Conservation (phyloP, 2,888 invertebrate species). For the Muscina levida region DNA sequence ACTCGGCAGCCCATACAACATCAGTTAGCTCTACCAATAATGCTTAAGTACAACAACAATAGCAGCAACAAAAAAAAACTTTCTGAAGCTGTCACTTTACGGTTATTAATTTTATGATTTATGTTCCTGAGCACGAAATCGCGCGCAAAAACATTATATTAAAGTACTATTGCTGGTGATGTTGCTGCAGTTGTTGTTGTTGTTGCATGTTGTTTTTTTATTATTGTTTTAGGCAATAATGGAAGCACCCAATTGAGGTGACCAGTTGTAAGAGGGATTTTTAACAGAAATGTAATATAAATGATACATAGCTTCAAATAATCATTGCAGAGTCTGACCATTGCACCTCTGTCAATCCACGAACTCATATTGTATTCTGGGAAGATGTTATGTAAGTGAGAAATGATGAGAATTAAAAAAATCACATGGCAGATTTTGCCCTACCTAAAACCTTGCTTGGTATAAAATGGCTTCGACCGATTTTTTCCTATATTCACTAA, state of each 20-base stretch:
- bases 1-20: not conserved
- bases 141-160: conserved; percentile 61
- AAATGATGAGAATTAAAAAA: too few relatives aligned
- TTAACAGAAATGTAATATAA: too few relatives aligned
- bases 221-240: conserved; percentile 45
- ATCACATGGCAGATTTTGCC: too few relatives aligned
- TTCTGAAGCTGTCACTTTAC: conserved; percentile 77
- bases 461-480: too few relatives aligned
- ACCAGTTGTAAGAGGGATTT: conserved; percentile 39
- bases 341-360: too few relatives aligned
- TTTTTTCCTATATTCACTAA: too few relatives aligned
- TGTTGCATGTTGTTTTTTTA: too few relatives aligned
- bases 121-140: conserved; percentile 75
- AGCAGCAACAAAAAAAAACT: conserved; percentile 56
- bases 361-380: too few relatives aligned
- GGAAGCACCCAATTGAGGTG: conserved; percentile 40
- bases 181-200: conserved; percentile 48
- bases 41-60: conserved; percentile 43
- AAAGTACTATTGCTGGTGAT: conserved; percentile 47
- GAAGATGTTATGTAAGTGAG: too few relatives aligned
- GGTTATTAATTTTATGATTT: conserved; percentile 80
- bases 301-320: too few relatives aligned
- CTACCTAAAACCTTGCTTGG: too few relatives aligned
- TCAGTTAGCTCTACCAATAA: conserved; percentile 1
- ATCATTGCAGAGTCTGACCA: too few relatives aligned